Evolutionary conservation across 35 echinoderm and acorn worm genomes (phyloP), one percentile per base, ranked within the genome.

Genomic region (Eucidaris tribuloides): DNA sequence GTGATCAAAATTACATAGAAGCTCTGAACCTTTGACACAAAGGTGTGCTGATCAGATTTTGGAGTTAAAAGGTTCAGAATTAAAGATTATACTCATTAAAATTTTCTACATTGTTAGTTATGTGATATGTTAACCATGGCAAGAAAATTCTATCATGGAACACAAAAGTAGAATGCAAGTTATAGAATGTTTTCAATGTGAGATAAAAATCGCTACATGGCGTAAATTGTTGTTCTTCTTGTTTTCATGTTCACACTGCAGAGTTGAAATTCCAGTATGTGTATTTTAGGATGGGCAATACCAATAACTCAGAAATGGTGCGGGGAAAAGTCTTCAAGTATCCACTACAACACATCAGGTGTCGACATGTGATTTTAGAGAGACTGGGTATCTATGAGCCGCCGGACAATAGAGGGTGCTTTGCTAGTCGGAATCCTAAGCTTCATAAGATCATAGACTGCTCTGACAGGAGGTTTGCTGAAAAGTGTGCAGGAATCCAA

Each of bases 321-420:
- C 63, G 71, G 17, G 92, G 82, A 22, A 96, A 90, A 58, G 82
- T 96, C 64, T 96, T 96, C 78, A 90, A 83, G 23, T 90, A 96
- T 57, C 13, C 78, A 5, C 56, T 91, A 17, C 55, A 90, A n/a
- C 92, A 96, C 79, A 81, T 86, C 37, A 82, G 87, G 1, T 49
- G 62, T 7, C 63, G 92, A 30, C 87, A 90, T 58, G 34, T 96
- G 15, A 39, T 91, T 34, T 78, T 96, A 11, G 92, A 96, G 45
- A 59, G 87, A 17, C 79, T 96, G 1, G 92, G 92, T 14, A 32
- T 90, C 15, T 96, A 85, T 68, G 71, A 80, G 50, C 36, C 79
- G 31, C 92, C 92, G 0, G 83, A 90, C 56, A 96, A 96, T 58
- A 62, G 85, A 18, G 88, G 88, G 14, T 27, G 65, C 22, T 79